Conservation (phyloP, 2,888 invertebrate genomes). For the Leptogaster cylindrica region DNA sequence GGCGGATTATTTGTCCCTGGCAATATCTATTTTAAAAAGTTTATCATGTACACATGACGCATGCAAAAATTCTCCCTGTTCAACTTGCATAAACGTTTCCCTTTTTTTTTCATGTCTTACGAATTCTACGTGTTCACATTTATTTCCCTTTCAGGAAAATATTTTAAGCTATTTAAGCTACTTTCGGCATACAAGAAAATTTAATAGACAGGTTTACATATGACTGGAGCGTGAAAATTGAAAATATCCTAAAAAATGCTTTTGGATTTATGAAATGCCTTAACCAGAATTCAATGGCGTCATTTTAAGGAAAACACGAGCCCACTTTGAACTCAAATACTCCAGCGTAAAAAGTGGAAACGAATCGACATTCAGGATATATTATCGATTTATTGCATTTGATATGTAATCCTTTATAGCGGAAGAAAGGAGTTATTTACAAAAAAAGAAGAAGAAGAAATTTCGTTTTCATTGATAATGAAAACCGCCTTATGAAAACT, state of each 20-base stretch:
- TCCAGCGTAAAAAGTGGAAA: neutral
- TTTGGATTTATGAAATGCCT: slow-evolving; percentile 10
- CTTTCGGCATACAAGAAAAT: neutral
- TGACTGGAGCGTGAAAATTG: slow-evolving; percentile 20
- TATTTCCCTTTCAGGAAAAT: slow-evolving; percentile 18
- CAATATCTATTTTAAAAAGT: slow-evolving; percentile 39
- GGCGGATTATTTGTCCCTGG: slow-evolving; percentile 33
- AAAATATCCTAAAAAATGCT: neutral
- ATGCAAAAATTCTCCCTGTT: slow-evolving; percentile 25
- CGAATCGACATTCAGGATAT: neutral
- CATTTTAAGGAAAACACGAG: neutral
- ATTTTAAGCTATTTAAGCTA: slow-evolving; percentile 28
- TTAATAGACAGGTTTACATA: slow-evolving; percentile 25
- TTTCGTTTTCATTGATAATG: too few relatives aligned
- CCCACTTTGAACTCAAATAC: neutral
- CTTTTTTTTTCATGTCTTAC: slow-evolving; percentile 12
- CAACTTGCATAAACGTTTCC: slow-evolving; percentile 12
- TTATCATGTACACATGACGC: slow-evolving; percentile 40
- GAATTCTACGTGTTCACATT: slow-evolving; percentile 24
- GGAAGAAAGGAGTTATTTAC: neutral
- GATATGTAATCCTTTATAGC: neutral
- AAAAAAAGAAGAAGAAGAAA: too few relatives aligned
- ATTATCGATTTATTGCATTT: too few relatives aligned
- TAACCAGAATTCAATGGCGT: neutral
- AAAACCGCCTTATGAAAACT: too few relatives aligned